Base-by-base conservation (phyloP, 2,797 vertebrate species). In the Gadopsis marmoratus region DNA sequence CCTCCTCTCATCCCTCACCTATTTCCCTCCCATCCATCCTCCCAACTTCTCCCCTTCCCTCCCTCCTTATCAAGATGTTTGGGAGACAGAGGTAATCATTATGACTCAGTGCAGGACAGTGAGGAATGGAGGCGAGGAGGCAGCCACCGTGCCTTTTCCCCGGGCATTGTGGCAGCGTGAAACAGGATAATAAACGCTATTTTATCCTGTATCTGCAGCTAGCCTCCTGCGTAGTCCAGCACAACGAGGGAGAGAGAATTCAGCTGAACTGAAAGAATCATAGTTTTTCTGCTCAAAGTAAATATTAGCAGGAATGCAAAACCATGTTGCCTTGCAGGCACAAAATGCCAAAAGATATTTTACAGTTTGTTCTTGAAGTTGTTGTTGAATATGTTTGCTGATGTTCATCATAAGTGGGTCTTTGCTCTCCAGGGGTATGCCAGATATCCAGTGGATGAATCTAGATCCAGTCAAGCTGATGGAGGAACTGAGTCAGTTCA, bases 371-470 rank as follows among this genome's bases (percentile, higher is more conserved):
- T 75, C 17, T 69, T 9, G 17, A 17, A 26, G 53, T 78, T 69
- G 26, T 59, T 51, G 41, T 61, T 10, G 6, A 48, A 63, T 51
- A 31, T 62, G 21, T 83, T 69, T 60, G 26, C 69, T 54, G 54
- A 58, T 69, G 37, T 29, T 79, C 55, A 77, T 79, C 47, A 5
- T 48, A 17, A 41, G 14, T 74, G n/a, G 65, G 48, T 71, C 63
- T 85, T 81, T 83, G 67, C 68, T 87, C 60, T 47, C 0, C 93
- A 99, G 98, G 76, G 98, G 98, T 16, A 97, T 97, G 89, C 97
- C 96, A 0, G 97, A 98, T 84, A 99, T 99, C 92, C 97, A 99
- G 83, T 99, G 98, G 98, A 98, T 97, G 93, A 99, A 99, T 89
- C 94, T 99, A 73, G 97, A 99, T 84, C 98, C 98, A 21, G 91